Base-by-base conservation (phyloP, 2,888 invertebrate species). In the Synergus itoensis region DNA sequence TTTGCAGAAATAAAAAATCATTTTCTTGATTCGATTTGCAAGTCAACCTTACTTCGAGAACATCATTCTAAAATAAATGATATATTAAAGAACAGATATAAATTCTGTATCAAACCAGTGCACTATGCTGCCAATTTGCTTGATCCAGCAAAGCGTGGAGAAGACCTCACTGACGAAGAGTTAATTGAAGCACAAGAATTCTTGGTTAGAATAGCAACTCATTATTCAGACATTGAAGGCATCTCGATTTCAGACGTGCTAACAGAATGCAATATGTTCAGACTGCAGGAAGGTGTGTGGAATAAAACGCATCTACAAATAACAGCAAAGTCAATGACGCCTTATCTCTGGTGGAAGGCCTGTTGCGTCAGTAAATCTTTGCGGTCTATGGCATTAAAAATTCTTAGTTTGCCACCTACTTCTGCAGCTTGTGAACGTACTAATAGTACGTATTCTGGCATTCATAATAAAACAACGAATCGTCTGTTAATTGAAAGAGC, bases 261-360 rank as follows among this genome's bases (percentile, higher is more conserved):
- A 8, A 43, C 65, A 11, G 65, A 67, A 4, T 67, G 43, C 18
- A 65, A 65, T 4, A 12, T 65, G 65, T 65, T 65, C 16, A 14
- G 65, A 65, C 41, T 65, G 41, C 40, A 43, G n/a, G 43, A 67
- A 18, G 65, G 65, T 18, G n/a, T 67, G 11, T 67, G 65, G 65
- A 48, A 48, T 3, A 48, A 41, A 41, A 41, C 41, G 41, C 41
- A 41, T 41, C 41, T 41, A 41, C 1, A 41, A 41, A 2, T 41
- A 41, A 41, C 8, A 41, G 4, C 41, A 41, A 4, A 1, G 41
- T 4, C 41, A 41, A 41, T 41, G 41, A 41, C 41, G 2, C 41
- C 41, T 41, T 41, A 41, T 41, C 41, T 41, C 41, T 1, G 21
- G 21, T 28, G 1, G 21, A 28, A 28, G 21, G 1, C 21, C 1